A percentile compares a stretch with the other conserved stretches of the same genome.
Conservation (phyloP, 2,888 invertebrate species). For the Chymomyza fuscimana region DNA sequence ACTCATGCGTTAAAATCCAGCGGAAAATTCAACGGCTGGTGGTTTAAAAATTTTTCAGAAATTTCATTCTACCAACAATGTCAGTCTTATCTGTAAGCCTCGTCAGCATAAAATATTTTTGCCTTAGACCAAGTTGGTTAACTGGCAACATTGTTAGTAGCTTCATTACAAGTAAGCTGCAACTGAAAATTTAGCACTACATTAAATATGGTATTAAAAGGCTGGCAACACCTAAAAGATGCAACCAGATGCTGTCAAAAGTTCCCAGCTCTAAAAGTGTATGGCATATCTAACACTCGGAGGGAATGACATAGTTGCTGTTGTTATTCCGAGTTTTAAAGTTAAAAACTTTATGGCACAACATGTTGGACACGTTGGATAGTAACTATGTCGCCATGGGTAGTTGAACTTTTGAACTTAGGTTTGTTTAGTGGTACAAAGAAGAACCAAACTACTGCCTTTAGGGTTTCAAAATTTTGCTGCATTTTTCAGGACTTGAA, state of each 20-base stretch:
- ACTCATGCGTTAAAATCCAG: slow-evolving; percentile 51
- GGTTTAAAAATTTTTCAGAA: background rate
- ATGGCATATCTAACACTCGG: background rate
- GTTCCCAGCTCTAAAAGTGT: background rate
- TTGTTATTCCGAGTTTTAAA: slow-evolving; percentile 21
- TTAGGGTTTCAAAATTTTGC: no score
- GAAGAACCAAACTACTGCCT: no score
- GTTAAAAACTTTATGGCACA: slow-evolving; percentile 47
- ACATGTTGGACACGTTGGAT: slow-evolving; percentile 38
- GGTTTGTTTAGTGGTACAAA: background rate
- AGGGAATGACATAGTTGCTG: background rate
- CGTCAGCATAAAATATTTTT: background rate
- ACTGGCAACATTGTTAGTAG: background rate
- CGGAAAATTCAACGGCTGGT: slow-evolving; percentile 33
- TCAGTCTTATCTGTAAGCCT: background rate
- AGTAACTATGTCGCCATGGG: background rate
- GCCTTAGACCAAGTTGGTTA: background rate
- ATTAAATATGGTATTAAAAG: slow-evolving; percentile 56
- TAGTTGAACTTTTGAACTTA: slow-evolving; percentile 10
- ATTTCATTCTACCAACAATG: background rate
- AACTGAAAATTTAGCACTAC: slow-evolving; percentile 21
- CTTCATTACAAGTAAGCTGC: background rate
- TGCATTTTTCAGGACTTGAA: no score
- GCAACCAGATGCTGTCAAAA: background rate
- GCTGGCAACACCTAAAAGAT: slow-evolving; percentile 26